Percentiles rank a stretch among this genome's conserved stretches.
Evolutionary conservation across 2,888 invertebrate genomes (phyloP).

Genomic region (Neuroscelio doddi): DNA sequence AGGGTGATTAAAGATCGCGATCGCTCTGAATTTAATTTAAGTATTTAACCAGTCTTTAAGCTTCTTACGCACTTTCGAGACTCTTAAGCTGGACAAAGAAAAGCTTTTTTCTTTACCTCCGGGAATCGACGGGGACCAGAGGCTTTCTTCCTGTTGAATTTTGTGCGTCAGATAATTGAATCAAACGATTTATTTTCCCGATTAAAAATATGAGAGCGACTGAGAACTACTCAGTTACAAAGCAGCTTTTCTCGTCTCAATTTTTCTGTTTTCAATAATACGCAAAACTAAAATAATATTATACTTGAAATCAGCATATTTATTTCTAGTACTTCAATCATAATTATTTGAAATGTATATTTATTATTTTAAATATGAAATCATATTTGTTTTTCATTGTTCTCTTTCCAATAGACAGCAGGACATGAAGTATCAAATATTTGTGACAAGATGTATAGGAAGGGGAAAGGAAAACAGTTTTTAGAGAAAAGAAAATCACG

Average conservation of each 20-base stretch:
- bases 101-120: conserved; percentile 57
- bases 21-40: conserved; percentile 45
- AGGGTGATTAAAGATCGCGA: conserved; percentile 42
- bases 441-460: conserved; percentile 28
- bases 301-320: no score
- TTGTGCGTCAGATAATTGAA: conserved; percentile 46
- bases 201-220: conserved; percentile 68
- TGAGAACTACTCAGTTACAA: conserved; percentile 67
- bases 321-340: no score
- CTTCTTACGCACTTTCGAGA: conserved; percentile 68
- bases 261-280: conserved; percentile 35
- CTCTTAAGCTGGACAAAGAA: conserved; percentile 69
- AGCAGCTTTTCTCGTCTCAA: conserved; percentile 62
- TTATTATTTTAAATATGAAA: no score
- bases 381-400: no score
- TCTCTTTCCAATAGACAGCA: no score
- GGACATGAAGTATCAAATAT: conserved; percentile 48
- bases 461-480: conserved; percentile 29
- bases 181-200: conserved; percentile 62
- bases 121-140: conserved; percentile 17
- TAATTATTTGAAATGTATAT: no score
- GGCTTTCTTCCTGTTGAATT: conserved; percentile 24
- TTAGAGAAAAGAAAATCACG: conserved; percentile 31
- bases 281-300: no score
- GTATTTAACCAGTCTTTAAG: conserved; percentile 60